Base-by-base conservation (phyloP, 2,888 invertebrate genomes). In the Ceramica pisi region DNA sequence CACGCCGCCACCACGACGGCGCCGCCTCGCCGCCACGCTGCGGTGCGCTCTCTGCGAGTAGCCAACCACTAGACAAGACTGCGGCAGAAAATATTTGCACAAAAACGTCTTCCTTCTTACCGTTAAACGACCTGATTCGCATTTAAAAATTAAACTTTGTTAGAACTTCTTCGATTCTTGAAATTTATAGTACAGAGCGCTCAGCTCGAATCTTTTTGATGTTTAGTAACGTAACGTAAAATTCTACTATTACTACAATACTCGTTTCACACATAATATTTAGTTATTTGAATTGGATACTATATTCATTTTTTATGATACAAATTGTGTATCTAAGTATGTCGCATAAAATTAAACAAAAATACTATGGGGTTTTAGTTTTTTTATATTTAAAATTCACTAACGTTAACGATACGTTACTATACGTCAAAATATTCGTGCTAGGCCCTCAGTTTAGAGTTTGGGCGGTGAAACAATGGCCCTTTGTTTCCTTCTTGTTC, bases 41-140 rank as follows among this genome's bases (percentile, higher is more conserved):
- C 88, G 86, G 83, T 56, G 75, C 67, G 41, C 59, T 51, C 90
- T 87, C 87, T 91, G 90, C 87, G 84, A 88, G 87, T 88, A 92
- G 89, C 90, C 90, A 86, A 88, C 88, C 88, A 87, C 87, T 87
- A 85, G 87, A 87, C 75, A 85, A 83, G 82, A 86, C 85, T 85
- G 85, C 84, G 86, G 80, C 87, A 88, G 84, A 90, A 93, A 93
- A 92, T 89, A 89, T 91, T 92, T 93, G 95, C 96, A 95, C 96
- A 95, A 96, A 95, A 94, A 95, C 91, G 96, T 96, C 95, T 96
- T 96, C 96, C 96, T 95, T 95, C 95, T 93, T 92, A 95, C 94
- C 91, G 94, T 94, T 94, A 90, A 94, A 94, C 93, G 91, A 95
- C 92, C 93, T 95, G 93, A 89, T 92, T 94, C 94, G 92, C 92